Base-by-base conservation (phyloP, 2,797 vertebrate genomes). In the Galago senegalensis region DNA sequence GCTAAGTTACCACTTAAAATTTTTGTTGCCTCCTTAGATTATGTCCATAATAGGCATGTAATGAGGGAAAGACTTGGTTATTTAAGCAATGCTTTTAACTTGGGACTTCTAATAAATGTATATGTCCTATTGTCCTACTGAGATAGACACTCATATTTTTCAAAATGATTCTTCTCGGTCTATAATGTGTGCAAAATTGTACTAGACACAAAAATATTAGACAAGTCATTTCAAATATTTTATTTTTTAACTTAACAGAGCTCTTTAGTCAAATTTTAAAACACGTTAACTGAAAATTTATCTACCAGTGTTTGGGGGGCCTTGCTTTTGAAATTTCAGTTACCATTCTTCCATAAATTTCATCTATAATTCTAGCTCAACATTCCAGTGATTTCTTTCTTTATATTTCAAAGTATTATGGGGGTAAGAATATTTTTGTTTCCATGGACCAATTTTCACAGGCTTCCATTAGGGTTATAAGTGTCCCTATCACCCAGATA, bases 211-310 rank as follows among this genome's bases (percentile, higher is more conserved):
- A 72, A 88, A 63, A 23, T 56, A 65, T 23, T 34, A 92, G 8
- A 75, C 14, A 84, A 65, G 7, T 23, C 34, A 69, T 60, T 93
- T 37, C 4, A 27, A 76, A 43, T 76, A 94, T 93, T 95, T 65
- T 23, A 53, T 53, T 16, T 53, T 53, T 53, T 53, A 49, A 80
- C 40, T 63, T 56, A 46, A 13, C 23, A 31, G 12, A 58, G 61
- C 69, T 87, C 87, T 82, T 79, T 58, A 63, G 56, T 69, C 67
- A 86, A 69, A 82, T 29, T 18, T 84, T 83, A 70, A 90, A 89
- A 23, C 2, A 17, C 69, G 14, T 49, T 92, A 34, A 60, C 9
- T 75, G 29, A 88, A 86, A 73, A 69, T 67, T 60, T 18, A 31
- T 40, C 76, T 61, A 70, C 61, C 58, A 46, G 60, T 16, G 49